These are phyloP conservation scores for Chloroceryle aenea DNA, from an alignment of 2,113 vertebrate genomes.

Conservation along the genomic window DNA sequence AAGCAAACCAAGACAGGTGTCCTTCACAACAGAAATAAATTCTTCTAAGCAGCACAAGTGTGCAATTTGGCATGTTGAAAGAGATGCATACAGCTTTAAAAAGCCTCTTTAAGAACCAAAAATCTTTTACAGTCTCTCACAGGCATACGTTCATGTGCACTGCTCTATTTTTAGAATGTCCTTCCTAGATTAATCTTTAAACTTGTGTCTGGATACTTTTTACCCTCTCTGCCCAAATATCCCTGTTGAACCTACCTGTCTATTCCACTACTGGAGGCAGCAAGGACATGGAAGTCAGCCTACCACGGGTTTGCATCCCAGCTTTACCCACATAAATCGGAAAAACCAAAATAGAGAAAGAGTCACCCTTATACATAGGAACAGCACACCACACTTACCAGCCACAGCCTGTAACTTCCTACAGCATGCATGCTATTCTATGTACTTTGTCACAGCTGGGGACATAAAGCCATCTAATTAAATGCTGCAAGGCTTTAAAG, in stretches of 20 bases:
- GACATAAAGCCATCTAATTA: background rate
- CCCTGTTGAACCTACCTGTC: background rate
- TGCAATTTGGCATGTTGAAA: background rate
- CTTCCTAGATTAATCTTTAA: conserved; percentile 44
- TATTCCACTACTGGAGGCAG: background rate
- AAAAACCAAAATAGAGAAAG: background rate
- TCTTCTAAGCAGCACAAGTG: background rate
- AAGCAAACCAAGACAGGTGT: background rate
- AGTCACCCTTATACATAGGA: background rate
- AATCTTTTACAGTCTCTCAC: background rate
- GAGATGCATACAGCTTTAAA: background rate
- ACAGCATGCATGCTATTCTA: background rate
- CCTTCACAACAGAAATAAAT: background rate
- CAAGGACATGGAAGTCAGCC: background rate
- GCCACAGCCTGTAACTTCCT: background rate
- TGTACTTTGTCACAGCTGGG: background rate
- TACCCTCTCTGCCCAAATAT: background rate
- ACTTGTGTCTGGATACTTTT: background rate
- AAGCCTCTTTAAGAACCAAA: background rate
- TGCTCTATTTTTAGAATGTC: conserved; percentile 29
- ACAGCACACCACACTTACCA: background rate
- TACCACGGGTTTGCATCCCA: background rate
- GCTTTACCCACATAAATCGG: background rate
- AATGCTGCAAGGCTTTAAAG: background rate
- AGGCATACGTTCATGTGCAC: background rate